Conservation (phyloP, 2,888 invertebrate genomes). For the Andrena haemorrhoa region DNA sequence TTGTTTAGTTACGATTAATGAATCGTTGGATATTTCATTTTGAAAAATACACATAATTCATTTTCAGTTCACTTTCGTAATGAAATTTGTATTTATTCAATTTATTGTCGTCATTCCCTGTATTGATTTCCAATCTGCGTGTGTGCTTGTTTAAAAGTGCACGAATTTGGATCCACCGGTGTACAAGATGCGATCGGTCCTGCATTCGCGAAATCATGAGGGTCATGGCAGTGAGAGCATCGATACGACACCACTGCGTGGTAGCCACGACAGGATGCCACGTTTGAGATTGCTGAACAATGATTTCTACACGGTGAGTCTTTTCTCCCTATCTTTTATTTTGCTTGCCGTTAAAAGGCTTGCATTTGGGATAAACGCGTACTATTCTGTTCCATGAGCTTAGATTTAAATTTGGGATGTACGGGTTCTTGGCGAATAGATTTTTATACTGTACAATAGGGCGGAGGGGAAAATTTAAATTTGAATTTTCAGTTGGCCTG, state of each 20-base stretch:
- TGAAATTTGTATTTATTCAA: neutral
- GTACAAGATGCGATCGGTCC: constrained; percentile 63
- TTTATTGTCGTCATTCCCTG: too few relatives aligned
- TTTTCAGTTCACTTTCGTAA: neutral
- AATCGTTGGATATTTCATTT: neutral
- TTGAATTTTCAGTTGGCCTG: too few relatives aligned
- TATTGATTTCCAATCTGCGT: neutral
- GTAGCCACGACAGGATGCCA: constrained; percentile 57
- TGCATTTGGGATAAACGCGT: too few relatives aligned
- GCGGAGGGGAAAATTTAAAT: too few relatives aligned
- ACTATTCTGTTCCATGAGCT: too few relatives aligned
- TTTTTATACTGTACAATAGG: too few relatives aligned
- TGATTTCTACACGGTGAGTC: constrained; percentile 72
- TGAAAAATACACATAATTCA: neutral
- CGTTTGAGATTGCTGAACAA: constrained; percentile 70
- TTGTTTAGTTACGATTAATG: neutral
- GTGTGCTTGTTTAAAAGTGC: neutral
- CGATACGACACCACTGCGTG: constrained; percentile 68
- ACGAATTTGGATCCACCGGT: neutral
- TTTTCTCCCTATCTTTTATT: neutral
- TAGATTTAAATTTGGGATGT: too few relatives aligned
- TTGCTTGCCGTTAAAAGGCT: neutral
- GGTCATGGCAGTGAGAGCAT: constrained; percentile 30
- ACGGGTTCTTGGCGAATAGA: too few relatives aligned
- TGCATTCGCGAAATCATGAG: constrained; percentile 45